A percentile compares a stretch with the other conserved stretches of the same genome.
Evolutionary conservation across 1,140 invertebrate species (phyloP).

Genomic region (Helicoverpa armigera): DNA sequence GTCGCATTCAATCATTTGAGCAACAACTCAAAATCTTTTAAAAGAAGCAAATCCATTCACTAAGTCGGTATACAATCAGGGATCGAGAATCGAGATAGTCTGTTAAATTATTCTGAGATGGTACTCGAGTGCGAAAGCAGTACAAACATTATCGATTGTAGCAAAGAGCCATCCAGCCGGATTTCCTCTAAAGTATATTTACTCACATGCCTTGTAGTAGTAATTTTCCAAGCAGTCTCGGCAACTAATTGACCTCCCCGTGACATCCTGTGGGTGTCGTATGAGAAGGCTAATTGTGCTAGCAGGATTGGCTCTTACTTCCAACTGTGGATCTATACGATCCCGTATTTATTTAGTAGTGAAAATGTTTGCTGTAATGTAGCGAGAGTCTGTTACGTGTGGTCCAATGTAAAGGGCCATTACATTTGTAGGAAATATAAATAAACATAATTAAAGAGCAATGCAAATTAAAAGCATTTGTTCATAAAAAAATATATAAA

Average conservation of each 20-base stretch:
- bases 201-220: constrained; percentile 4
- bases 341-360: not conserved
- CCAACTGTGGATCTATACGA: not conserved
- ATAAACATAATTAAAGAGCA: no score
- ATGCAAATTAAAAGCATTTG: not conserved
- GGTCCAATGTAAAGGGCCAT: not conserved
- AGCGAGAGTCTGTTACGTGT: not conserved
- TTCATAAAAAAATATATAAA: not conserved
- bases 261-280: constrained; percentile 33
- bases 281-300: constrained; percentile 25
- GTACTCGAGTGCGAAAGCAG: no score
- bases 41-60: not conserved
- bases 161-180: constrained; percentile 15
- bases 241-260: constrained; percentile 24
- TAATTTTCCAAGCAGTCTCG: constrained; percentile 28
- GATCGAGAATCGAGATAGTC: not conserved
- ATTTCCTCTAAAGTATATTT: constrained; percentile 29
- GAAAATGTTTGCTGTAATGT: not conserved
- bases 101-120: not conserved
- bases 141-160: constrained; percentile 12
- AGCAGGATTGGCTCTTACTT: not conserved
- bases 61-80: not conserved
- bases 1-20: no score
- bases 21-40: not conserved
- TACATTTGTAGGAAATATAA: no score